Conservation (phyloP, 1,140 invertebrate species). For the Drosophila prosaltans region DNA sequence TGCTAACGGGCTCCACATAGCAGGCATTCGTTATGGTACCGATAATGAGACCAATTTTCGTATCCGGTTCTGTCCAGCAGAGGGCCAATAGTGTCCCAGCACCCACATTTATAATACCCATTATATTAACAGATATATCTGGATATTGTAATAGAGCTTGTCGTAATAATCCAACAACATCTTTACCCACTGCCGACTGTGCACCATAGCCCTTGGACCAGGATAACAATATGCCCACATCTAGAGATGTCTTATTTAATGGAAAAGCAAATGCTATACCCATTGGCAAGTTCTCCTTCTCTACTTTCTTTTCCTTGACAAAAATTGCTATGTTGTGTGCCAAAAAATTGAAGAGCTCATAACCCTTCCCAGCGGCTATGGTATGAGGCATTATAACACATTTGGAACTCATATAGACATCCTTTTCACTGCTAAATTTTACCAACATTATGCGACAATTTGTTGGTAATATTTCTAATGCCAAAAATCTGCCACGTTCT, state of each 20-base stretch:
- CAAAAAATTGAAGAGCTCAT: slow-evolving; percentile 97
- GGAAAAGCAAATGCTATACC: slow-evolving; percentile 99
- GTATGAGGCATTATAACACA: slow-evolving; percentile 97
- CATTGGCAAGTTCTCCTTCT: slow-evolving; percentile 85
- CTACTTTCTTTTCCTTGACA: slow-evolving; percentile 90
- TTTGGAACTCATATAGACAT: slow-evolving; percentile 96
- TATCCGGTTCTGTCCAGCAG: slow-evolving; percentile 44
- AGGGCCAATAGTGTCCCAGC: slow-evolving; percentile 92
- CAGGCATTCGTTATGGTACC: slow-evolving; percentile 98
- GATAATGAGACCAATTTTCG: slow-evolving; percentile 84
- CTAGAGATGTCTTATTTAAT: slow-evolving; percentile 93
- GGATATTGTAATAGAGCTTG: slow-evolving; percentile 87
- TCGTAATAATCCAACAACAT: slow-evolving; percentile 93
- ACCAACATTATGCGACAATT: slow-evolving; percentile 99
- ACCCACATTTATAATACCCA: slow-evolving; percentile 98
- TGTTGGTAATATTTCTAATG: slow-evolving; percentile 98
- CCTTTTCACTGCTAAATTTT: slow-evolving; percentile 90
- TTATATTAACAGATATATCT: slow-evolving; percentile 88
- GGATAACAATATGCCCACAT: slow-evolving; percentile 91
- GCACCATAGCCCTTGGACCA: slow-evolving; percentile 89
- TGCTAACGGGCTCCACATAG: slow-evolving; percentile 91
- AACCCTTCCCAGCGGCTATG: slow-evolving; percentile 94
- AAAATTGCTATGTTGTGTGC: slow-evolving; percentile 97
- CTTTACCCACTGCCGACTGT: slow-evolving; percentile 85
- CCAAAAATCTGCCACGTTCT: slow-evolving; percentile 97